phyloP scores from a whole-genome alignment of 2,113 vertebrate species.

The Caretta caretta region DNA sequence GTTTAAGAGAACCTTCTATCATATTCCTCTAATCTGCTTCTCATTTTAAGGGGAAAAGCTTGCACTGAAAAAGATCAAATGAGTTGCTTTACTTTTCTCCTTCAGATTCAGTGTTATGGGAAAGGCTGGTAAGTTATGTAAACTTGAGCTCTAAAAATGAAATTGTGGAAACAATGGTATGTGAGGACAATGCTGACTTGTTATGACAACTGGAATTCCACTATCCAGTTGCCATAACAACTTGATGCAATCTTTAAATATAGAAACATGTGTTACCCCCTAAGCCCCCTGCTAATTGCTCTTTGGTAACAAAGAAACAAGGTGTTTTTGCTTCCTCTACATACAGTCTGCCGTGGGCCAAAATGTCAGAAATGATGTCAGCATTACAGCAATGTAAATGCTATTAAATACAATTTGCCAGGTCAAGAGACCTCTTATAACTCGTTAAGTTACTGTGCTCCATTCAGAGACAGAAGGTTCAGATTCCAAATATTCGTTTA shows the following conservation, averaged over 20 bases:
- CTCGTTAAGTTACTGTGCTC: background rate
- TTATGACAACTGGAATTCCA: slow-evolving; percentile 54
- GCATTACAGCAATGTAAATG: rapidly evolving
- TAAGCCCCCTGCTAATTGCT: background rate
- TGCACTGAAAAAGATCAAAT: background rate
- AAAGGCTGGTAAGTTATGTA: slow-evolving; percentile 25
- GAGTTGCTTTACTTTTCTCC: background rate
- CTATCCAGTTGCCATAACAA: slow-evolving; percentile 60
- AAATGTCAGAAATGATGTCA: background rate
- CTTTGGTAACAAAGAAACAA: background rate
- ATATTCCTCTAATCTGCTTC: background rate
- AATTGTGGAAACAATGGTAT: background rate
- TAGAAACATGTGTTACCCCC: background rate
- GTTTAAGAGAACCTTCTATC: background rate
- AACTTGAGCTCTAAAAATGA: slow-evolving; percentile 54
- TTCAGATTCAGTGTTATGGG: background rate
- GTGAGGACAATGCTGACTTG: background rate
- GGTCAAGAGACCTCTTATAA: background rate
- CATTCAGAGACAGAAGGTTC: rapidly evolving
- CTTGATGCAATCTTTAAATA: slow-evolving; percentile 37
- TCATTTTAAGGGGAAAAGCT: background rate
- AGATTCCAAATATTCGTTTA: background rate
- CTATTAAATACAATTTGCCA: rapidly evolving
- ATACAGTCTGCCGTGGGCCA: background rate
- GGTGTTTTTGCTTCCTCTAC: background rate